phyloP scores from a whole-genome alignment of 2,797 vertebrate genomes.

The Ambastaia sidthimunki region DNA sequence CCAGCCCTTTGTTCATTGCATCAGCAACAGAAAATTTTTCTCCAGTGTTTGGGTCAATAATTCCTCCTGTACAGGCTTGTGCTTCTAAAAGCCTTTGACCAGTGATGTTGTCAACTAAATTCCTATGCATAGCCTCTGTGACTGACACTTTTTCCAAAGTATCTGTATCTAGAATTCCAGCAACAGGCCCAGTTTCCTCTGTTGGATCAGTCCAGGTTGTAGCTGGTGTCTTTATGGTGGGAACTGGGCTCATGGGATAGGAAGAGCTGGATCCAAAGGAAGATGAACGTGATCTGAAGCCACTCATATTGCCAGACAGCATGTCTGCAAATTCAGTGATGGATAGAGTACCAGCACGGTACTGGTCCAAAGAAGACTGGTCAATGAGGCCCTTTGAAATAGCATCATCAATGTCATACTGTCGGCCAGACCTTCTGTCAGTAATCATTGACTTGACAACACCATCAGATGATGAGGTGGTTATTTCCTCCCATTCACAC shows the following conservation, averaged over 20 bases:
- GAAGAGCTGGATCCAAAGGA: constrained; percentile 95
- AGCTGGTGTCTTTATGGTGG: constrained; percentile 78
- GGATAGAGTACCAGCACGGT: constrained; percentile 90
- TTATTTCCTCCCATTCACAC: constrained; percentile 99
- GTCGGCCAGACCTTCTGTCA: constrained; percentile 91
- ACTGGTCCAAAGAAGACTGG: constrained; percentile 92
- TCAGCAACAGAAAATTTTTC: constrained; percentile 88
- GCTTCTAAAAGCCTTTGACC: constrained; percentile 95
- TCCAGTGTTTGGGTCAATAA: constrained; percentile 90
- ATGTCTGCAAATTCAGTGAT: constrained; percentile 98
- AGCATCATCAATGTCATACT: constrained; percentile 97
- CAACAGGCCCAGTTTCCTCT: constrained; percentile 92
- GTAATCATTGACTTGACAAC: constrained; percentile 97
- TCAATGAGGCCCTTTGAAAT: constrained; percentile 90
- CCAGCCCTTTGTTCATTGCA: constrained; percentile 88
- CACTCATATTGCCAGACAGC: constrained; percentile 90
- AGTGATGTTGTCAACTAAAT: constrained; percentile 95
- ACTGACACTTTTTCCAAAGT: constrained; percentile 96
- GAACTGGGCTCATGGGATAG: constrained; percentile 83
- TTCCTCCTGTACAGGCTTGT: constrained; percentile 96
- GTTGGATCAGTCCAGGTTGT: constrained; percentile 90
- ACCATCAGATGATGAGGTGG: constrained; percentile 93
- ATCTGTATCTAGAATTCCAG: constrained; percentile 95
- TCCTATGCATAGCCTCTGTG: constrained; percentile 95
- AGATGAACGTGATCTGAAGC: constrained; percentile 89